Base-by-base conservation (phyloP, 2,888 invertebrate species). In the Athrips mouffetella region DNA sequence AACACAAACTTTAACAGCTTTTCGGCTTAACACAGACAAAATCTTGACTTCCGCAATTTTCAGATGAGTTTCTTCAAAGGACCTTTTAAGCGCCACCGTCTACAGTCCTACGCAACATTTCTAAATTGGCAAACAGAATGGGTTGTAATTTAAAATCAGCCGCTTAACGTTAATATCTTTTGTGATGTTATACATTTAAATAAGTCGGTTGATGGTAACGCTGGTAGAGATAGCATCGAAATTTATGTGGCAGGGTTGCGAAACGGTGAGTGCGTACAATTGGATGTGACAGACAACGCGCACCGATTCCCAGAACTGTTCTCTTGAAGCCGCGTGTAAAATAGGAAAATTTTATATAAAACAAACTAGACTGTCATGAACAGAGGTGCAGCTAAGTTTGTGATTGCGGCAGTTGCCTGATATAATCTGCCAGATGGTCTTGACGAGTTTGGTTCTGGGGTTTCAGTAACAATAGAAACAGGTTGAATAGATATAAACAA, bases 201-300 rank as follows among this genome's bases (percentile, higher is more conserved):
- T 69, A 70, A 68, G 69, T 68, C 67, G 54, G 67, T 63, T 64
- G 62, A 63, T 67, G 55, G 67, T 63, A 63, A 61, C 63, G 62
- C 54, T 62, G 65, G 60, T 52, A 33, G 60, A 68, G 78, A 78
- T 77, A 77, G 57, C 69, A 76, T 77, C 76, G 67, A 65, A 74
- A 77, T 78, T 75, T 74, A 78, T 77, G 76, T 68, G 65, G 60
- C 65, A 59, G 67, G 69, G 71, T 70, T 68, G 65, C 65, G 62
- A 65, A 70, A 66, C 61, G 58, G 67, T 67, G 62, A 63, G 63
- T 57, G 64, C 56, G 60, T 62, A 74, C 71, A 71, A 76, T 77
- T 73, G 71, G 67, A 72, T 70, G 74, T 76, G 79, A 76, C 78
- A 77, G 72, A 63, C 67, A 63, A 62, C 72, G 63, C 62, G 51